Evolutionary conservation across 1,140 invertebrate species (phyloP), one percentile per base, ranked within the genome.

Genomic region (Calosoma granatense): DNA sequence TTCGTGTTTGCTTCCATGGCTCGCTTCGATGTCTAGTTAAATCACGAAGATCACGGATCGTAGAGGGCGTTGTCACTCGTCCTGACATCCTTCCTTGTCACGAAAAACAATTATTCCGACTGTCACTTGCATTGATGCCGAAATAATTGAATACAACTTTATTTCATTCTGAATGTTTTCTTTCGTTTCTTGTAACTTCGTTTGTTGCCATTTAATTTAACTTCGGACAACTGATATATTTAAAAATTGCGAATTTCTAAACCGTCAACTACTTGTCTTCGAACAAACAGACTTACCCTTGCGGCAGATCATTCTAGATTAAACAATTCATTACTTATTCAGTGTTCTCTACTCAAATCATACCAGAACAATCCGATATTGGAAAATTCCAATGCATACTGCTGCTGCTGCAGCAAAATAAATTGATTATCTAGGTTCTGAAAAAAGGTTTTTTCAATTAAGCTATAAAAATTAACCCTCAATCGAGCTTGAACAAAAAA

Each of bases 111-210:
- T 47, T 47, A 47, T 47, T 47, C 56, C 23, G 52, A 41, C 22
- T 22, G 63, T 63, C 63, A 63, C 51, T 63, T 60, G 61, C 63
- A 64, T 64, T 64, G 63, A 64, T 60, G 57, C 62, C 41, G 55
- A 61, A 64, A 63, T 64, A 64, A 64, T 64, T 64, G 63, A 58
- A 60, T 58, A 54, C 59, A 61, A 63, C 61, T 64, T 63, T 64
- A 47, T 47, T 64, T 61, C 62, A 60, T 63, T 64, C 54, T 62
- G 62, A 59, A 64, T 59, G 60, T 64, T 64, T 58, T 63, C 63
- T 63, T 64, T 63, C 61, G 9, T 47, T 47, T 47, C 15, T 17
- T 47, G 3, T 12, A 11, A 6, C 15, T 47, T 30, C 26, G 26
- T 30, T 30, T 30, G 26, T 30, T 30, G 26, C 26, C 26, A 14